Percentiles rank a stretch among this genome's conserved stretches.
phyloP scores from a whole-genome alignment of 2,888 invertebrate genomes.

The Dynastes maya region DNA sequence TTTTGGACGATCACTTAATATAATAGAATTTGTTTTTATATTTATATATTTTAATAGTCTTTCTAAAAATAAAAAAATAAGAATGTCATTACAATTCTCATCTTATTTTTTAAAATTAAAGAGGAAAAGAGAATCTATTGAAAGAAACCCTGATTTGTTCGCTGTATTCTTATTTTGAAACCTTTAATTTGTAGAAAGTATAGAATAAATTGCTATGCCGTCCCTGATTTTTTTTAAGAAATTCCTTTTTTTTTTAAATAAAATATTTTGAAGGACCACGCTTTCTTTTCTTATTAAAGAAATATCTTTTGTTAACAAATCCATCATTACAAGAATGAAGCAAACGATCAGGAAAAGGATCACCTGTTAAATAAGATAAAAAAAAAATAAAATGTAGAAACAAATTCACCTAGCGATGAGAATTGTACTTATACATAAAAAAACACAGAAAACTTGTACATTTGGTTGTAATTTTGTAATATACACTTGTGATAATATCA shows the following conservation, averaged over 20 bases:
- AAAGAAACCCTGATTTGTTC: background rate
- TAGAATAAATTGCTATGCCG: background rate
- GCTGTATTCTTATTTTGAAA: slow-evolving; percentile 7
- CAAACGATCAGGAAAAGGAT: background rate
- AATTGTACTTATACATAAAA: slow-evolving; percentile 49
- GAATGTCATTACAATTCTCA: slow-evolving; percentile 42
- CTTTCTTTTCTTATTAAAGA: too few relatives aligned
- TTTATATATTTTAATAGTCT: slow-evolving; percentile 48
- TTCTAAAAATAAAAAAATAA: slow-evolving; percentile 47
- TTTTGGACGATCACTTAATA: slow-evolving; percentile 41
- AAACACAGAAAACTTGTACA: slow-evolving; percentile 47
- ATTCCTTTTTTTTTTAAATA: too few relatives aligned
- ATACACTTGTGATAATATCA: slow-evolving; percentile 54
- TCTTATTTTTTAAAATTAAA: slow-evolving; percentile 26
- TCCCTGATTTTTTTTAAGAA: background rate
- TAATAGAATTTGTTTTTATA: slow-evolving; percentile 47
- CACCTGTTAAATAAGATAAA: background rate
- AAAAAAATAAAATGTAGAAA: slow-evolving; percentile 28
- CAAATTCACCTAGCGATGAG: slow-evolving; percentile 45
- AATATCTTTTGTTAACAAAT: too few relatives aligned
- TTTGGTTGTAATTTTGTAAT: slow-evolving; percentile 52
- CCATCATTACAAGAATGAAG: background rate
- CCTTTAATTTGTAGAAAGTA: background rate
- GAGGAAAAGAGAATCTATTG: background rate
- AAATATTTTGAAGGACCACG: too few relatives aligned